These are phyloP conservation scores for Chamaedrilus cognettii DNA, from an alignment of 2,888 invertebrate species.

Conservation along the genomic window DNA sequence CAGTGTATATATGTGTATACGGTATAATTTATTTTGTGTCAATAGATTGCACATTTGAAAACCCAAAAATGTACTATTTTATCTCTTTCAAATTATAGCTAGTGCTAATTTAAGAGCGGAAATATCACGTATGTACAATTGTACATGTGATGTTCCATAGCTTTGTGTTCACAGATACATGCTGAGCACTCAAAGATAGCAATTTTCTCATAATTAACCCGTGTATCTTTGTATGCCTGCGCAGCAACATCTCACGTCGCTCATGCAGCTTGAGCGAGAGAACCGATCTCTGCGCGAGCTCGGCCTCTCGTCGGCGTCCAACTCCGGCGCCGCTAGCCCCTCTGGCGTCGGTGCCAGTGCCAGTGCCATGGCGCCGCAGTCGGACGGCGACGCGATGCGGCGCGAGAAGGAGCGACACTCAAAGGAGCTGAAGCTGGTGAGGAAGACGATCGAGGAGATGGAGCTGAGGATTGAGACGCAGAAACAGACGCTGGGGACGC, in stretches of 20 bases:
- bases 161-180: no score
- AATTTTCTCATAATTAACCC: no score
- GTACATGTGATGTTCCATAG: no score
- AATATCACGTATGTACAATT: no score
- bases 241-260: conserved; percentile 22
- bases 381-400: conserved; percentile 67
- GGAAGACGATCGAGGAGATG: conserved; percentile 59
- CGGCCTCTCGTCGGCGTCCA: not conserved
- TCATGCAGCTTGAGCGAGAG: conserved; percentile 24
- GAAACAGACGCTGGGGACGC: conserved; percentile 93
- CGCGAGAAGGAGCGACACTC: conserved; percentile 93
- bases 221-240: not conserved
- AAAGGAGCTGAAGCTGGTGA: conserved; percentile 46
- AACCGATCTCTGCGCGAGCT: conserved; percentile 24
- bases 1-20: no score
- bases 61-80: no score
- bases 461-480: conserved; percentile 97
- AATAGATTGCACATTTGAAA: no score
- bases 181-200: no score
- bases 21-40: no score
- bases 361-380: conserved; percentile 4
- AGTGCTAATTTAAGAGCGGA: no score
- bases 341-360: not conserved
- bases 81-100: no score
- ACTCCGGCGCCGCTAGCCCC: not conserved